Evolutionary conservation across 1,140 invertebrate species (phyloP).

Genomic region (Papilio machaon): DNA sequence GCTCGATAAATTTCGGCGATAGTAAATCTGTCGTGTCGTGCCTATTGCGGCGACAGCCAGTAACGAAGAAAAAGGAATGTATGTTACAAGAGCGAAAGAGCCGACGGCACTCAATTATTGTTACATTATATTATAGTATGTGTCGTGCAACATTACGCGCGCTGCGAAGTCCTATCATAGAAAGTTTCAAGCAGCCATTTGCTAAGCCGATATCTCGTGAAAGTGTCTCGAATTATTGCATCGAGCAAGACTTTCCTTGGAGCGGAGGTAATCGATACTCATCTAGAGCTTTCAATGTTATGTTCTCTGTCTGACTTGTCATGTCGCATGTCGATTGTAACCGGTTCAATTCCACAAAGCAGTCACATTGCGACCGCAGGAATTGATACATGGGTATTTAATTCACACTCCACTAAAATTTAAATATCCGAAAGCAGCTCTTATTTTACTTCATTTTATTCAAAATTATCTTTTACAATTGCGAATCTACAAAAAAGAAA

Average conservation of each 20-base stretch:
- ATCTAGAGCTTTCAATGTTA: background rate
- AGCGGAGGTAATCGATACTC: background rate
- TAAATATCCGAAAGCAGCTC: background rate
- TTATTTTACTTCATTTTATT: background rate
- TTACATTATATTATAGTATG: background rate
- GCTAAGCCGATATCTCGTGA: background rate
- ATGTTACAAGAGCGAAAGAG: background rate
- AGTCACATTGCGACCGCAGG: background rate
- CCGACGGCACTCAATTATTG: background rate
- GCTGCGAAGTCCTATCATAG: background rate
- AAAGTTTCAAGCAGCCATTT: background rate
- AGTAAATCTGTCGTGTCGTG: background rate
- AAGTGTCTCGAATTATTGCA: slow-evolving; percentile 12
- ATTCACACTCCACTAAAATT: background rate
- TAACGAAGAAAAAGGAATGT: background rate
- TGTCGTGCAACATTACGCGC: background rate
- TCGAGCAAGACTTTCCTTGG: background rate
- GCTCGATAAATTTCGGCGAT: background rate
- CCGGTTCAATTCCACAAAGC: background rate
- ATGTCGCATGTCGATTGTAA: background rate
- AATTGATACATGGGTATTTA: background rate
- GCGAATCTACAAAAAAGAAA: background rate
- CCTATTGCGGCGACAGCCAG: background rate
- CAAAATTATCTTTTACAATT: background rate
- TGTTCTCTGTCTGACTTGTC: background rate